Conservation (phyloP, 2,888 invertebrate species). For the Phortica magna region DNA sequence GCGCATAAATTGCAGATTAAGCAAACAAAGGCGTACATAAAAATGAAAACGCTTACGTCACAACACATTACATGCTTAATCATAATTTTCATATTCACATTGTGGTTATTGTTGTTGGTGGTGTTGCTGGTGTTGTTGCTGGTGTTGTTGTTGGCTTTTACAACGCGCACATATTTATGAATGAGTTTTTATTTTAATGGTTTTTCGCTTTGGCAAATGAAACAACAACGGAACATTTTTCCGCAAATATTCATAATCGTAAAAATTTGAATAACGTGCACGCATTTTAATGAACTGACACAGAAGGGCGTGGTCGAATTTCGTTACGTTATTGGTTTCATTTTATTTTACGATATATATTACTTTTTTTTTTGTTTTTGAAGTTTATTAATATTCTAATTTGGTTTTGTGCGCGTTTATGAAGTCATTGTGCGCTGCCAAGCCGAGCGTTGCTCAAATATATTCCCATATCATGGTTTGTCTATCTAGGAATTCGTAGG, state of each 20-base stretch:
- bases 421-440: no score
- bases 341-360: background rate
- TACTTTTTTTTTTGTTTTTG: background rate
- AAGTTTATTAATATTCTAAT: background rate
- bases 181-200: conserved; percentile 21
- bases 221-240: background rate
- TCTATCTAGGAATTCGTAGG: no score
- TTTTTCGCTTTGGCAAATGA: conserved; percentile 6
- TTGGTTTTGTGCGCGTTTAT: no score
- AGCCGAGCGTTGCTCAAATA: no score
- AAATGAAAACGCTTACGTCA: background rate
- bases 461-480: no score
- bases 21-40: conserved; percentile 19
- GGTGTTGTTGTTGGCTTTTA: background rate
- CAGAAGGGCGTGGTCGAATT: background rate
- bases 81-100: conserved; percentile 18
- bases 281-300: conserved; percentile 19
- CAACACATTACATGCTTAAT: conserved; percentile 26
- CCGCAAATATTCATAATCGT: conserved; percentile 12
- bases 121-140: background rate
- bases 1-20: conserved; percentile 12
- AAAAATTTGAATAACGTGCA: conserved; percentile 17
- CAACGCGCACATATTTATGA: conserved; percentile 10
- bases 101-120: background rate
- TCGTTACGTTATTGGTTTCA: background rate